Base-by-base conservation (phyloP, 2,888 invertebrate genomes). In the Celastrina argiolus region DNA sequence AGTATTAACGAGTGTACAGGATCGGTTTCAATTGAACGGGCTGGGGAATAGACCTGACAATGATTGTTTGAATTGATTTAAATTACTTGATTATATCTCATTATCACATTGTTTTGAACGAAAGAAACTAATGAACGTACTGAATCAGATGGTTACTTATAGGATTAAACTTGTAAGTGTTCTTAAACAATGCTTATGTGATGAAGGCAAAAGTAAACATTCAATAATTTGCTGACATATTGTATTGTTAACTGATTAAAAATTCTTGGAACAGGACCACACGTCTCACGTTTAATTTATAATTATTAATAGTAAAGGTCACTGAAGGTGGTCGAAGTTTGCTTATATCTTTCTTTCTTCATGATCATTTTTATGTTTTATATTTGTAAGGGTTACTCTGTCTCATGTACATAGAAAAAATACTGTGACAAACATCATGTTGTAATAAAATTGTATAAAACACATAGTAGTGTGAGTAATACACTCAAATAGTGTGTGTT, bases 161-260 rank as follows among this genome's bases (percentile, higher is more conserved):
- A 51, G 12, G 51, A 51, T 51, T 51, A 51, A 26, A 51, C 51
- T 51, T 51, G 51, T 51, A 51, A 51, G 51, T 51, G 51, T 51
- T 51, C 51, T 51, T 26, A 51, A 51, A 26, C 51, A 51, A 14
- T 51, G 51, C 51, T 51, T 51, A 51, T 22, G 51, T 51, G 51
- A 51, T 51, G 51, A 51, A 51, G 22, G 51, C 51, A 10, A 51
- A 51, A 51, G 51, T 51, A 51, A 22, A 12, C 22, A 51, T 51
- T 51, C 12, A 26, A 12, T 51, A 12, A 45, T 45, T 18, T 2
- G 2, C 45, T 45, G 2, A 18, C 8, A 18, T 6, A 39, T 14
- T 42, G 45, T 45, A 45, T 18, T 45, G 10, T 45, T 22, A 22
- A 45, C 8, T 45, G 36, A 36, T 36, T 36, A 36, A 36, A n/a